Evolutionary conservation across 2,113 vertebrate genomes (phyloP).

Genomic region (Eurypyga helias): DNA sequence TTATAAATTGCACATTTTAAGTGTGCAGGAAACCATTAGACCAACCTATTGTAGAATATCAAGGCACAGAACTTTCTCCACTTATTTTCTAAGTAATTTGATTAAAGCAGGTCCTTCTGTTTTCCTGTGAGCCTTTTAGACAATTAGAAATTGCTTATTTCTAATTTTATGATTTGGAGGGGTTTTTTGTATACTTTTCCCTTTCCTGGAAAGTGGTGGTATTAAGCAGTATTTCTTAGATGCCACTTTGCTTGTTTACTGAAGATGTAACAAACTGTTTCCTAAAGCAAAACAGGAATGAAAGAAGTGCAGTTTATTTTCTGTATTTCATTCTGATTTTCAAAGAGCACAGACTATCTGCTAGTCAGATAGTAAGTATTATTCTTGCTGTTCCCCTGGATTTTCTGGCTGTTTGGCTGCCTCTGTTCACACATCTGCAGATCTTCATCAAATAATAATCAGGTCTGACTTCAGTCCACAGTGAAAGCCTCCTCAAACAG

Average conservation of each 20-base stretch:
- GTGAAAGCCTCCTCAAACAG: background rate
- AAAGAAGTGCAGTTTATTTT: background rate
- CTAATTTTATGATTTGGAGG: background rate
- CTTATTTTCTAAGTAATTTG: background rate
- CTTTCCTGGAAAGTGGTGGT: background rate
- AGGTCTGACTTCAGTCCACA: background rate
- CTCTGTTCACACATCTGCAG: background rate
- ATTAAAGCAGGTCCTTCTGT: background rate
- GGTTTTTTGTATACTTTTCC: background rate
- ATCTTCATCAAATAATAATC: background rate
- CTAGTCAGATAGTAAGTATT: background rate
- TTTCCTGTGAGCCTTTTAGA: background rate
- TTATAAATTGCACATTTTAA: background rate
- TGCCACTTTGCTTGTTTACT: background rate
- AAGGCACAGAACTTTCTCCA: background rate
- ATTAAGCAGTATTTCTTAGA: background rate
- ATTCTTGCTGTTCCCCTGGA: background rate
- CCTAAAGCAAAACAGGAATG: background rate
- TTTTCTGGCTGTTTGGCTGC: background rate
- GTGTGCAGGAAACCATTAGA: background rate
- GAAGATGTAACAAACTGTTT: background rate
- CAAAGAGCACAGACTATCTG: background rate
- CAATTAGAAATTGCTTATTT: background rate
- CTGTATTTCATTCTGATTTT: background rate
- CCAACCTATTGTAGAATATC: background rate